Evolutionary conservation across 2,797 vertebrate species (phyloP).

Genomic region (Sciaenops ocellatus): DNA sequence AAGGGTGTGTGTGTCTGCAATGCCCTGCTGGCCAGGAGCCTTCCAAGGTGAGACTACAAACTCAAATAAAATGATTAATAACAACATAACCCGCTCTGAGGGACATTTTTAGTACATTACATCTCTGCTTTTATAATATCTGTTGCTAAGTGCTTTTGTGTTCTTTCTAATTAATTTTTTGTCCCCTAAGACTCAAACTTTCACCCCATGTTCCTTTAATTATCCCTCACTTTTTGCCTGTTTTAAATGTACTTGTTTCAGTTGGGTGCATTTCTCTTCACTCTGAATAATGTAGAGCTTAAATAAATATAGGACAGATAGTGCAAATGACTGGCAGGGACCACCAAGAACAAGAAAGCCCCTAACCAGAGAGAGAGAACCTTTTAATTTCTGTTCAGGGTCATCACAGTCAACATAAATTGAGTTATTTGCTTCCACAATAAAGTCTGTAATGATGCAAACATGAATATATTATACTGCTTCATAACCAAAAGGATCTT

Average conservation of each 20-base stretch:
- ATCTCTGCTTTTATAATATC: not conserved
- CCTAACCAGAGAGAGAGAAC: not conserved
- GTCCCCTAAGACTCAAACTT: not conserved
- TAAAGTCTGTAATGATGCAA: not conserved
- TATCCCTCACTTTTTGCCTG: too few relatives aligned
- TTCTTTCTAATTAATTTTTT: not conserved
- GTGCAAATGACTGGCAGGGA: not conserved
- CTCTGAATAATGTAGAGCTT: not conserved
- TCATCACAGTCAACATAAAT: conserved; percentile 15
- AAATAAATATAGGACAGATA: not conserved
- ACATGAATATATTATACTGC: not conserved
- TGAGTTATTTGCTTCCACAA: conserved; percentile 13
- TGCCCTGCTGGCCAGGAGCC: conserved; percentile 92
- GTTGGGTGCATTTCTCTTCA: not conserved
- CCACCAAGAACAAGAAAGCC: not conserved
- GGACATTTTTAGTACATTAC: not conserved
- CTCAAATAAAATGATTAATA: not conserved
- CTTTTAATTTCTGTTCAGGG: conserved; percentile 5
- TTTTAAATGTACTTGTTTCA: not conserved
- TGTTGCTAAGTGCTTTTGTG: not conserved
- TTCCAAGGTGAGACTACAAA: conserved; percentile 79
- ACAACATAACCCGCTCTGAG: not conserved
- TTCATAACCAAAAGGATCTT: not conserved
- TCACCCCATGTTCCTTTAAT: not conserved
- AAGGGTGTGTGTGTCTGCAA: conserved; percentile 79